These are phyloP conservation scores for Acleris literana DNA, from an alignment of 2,888 invertebrate genomes.

Conservation along the genomic window DNA sequence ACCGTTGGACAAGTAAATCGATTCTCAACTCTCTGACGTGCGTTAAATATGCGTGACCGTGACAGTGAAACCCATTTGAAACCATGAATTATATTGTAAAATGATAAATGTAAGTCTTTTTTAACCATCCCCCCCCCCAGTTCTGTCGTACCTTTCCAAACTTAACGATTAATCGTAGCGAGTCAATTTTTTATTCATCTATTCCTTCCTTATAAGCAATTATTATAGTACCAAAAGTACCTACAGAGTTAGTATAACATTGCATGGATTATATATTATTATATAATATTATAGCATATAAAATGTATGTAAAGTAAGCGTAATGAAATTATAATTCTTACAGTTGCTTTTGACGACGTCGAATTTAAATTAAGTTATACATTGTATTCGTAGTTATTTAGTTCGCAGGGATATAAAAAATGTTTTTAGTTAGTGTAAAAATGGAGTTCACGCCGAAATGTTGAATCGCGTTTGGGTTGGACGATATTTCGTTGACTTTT, in stretches of 20 bases:
- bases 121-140: neutral
- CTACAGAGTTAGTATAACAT: constrained; percentile 67
- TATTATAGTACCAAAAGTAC: constrained; percentile 70
- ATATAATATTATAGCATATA: constrained; percentile 45
- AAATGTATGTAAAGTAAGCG: constrained; percentile 42
- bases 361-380: constrained; percentile 23
- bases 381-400: constrained; percentile 37
- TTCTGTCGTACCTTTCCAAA: constrained; percentile 28
- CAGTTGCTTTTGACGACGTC: constrained; percentile 28
- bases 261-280: constrained; percentile 62
- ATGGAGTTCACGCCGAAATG: too few species aligned
- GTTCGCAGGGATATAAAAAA: neutral
- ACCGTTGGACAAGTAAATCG: too few species aligned
- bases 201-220: constrained; percentile 80
- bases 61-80: neutral
- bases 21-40: too few species aligned
- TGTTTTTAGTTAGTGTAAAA: neutral
- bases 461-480: too few species aligned
- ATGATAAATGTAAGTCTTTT: constrained; percentile 15
- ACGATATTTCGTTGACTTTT: too few species aligned
- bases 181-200: constrained; percentile 77
- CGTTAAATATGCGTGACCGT: too few species aligned
- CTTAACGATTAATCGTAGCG: constrained; percentile 53
- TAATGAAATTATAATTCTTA: constrained; percentile 32
- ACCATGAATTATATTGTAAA: constrained; percentile 26